Evolutionary conservation across 2,113 vertebrate genomes (phyloP).

Genomic region (Solenodon paradoxus): DNA sequence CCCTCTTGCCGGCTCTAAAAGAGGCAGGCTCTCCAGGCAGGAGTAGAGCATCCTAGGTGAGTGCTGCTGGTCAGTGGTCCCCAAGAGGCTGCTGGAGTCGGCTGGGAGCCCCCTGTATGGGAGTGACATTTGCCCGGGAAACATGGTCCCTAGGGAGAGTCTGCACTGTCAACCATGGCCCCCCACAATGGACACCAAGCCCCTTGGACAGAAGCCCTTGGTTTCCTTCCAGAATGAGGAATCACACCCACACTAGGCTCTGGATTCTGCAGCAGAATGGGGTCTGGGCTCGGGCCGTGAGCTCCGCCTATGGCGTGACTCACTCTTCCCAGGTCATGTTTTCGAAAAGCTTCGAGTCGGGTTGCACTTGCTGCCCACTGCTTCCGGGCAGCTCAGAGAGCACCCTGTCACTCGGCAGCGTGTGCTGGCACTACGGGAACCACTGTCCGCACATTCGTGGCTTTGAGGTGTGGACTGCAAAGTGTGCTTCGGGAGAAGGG

Average conservation of each 20-base stretch:
- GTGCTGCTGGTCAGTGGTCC: not conserved
- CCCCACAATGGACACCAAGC: not conserved
- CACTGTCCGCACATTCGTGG: not conserved
- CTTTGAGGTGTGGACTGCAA: not conserved
- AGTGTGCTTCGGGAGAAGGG: not conserved
- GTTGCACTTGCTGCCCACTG: not conserved
- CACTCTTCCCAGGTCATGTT: not conserved
- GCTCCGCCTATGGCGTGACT: not conserved
- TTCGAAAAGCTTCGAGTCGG: not conserved
- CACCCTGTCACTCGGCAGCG: not conserved
- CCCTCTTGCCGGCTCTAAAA: not conserved
- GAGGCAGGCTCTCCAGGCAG: not conserved
- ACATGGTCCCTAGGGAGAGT: not conserved
- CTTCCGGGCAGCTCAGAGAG: not conserved
- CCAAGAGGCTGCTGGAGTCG: not conserved
- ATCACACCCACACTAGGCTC: not conserved
- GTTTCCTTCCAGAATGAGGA: not conserved
- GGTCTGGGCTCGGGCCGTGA: not conserved
- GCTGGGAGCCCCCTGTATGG: too few relatives aligned
- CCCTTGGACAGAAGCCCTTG: not conserved
- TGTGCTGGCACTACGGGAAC: not conserved
- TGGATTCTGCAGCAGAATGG: not conserved
- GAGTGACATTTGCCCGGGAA: not conserved
- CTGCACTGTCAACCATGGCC: not conserved
- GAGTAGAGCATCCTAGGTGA: not conserved